Percentiles rank a stretch among this genome's conserved stretches.
Evolutionary conservation across 2,888 invertebrate species (phyloP).

Genomic region (Dasysyrphus albostriatus): DNA sequence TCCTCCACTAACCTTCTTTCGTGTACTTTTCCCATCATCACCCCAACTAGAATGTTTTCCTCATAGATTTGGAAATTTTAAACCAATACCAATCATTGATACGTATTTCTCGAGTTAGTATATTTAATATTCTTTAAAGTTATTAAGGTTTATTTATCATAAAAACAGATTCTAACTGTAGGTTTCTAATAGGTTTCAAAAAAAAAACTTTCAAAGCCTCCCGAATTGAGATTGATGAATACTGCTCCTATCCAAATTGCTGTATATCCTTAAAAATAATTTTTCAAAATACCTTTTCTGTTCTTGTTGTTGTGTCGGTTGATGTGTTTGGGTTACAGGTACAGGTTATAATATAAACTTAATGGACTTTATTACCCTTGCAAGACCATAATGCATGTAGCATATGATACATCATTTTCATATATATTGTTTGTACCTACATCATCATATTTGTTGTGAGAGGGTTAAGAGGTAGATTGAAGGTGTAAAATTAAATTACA

Average conservation of each 20-base stretch:
- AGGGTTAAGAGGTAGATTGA: background rate
- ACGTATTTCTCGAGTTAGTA: slow-evolving; percentile 13
- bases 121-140: slow-evolving; percentile 48
- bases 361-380: slow-evolving; percentile 51
- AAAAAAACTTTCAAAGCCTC: slow-evolving; percentile 14
- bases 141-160: slow-evolving; percentile 26
- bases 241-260: slow-evolving; percentile 34
- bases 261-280: slow-evolving; percentile 39
- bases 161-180: slow-evolving; percentile 4
- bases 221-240: slow-evolving; percentile 60
- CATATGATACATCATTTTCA: slow-evolving; percentile 48
- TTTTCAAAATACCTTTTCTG: slow-evolving; percentile 11
- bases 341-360: slow-evolving; percentile 41
- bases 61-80: slow-evolving; percentile 9
- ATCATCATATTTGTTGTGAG: background rate
- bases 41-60: too few relatives aligned
- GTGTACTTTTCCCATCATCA: too few relatives aligned
- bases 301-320: background rate
- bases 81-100: background rate
- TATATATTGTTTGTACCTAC: slow-evolving; percentile 11
- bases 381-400: slow-evolving; percentile 33
- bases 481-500: slow-evolving; percentile 34
- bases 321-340: slow-evolving; percentile 15
- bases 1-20: too few relatives aligned
- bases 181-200: background rate